Base-by-base conservation (phyloP, 2,797 vertebrate genomes). In the Argyrosomus regius region DNA sequence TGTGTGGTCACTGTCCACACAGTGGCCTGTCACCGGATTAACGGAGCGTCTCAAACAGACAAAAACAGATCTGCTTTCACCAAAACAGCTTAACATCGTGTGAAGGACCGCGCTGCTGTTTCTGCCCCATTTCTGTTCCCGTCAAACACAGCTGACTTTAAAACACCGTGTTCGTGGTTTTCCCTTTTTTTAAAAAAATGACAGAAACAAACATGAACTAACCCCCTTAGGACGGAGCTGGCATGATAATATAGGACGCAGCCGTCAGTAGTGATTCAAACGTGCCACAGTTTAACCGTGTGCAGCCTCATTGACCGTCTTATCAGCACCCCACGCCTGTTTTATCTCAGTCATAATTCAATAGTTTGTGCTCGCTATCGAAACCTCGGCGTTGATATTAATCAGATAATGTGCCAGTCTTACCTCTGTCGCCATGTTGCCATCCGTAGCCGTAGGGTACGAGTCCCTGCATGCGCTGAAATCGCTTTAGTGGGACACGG, bases 401-500 rank as follows among this genome's bases (percentile, higher is more conserved):
- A 53, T 61, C 16, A 56, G 43, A 72, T 17, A 72, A 41, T 6
- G 69, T 54, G 71, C 11, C 28, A 50, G 81, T 66, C 92, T 94
- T 92, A 96, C 96, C 95, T 96, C 96, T 87, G 96, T 96, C 93
- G 95, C 95, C 96, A 96, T 96, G 93, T 95, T 96, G 92, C 94
- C 94, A 95, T 95, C 87, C 92, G 93, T 85, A 89, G 82, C 84
- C 81, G 88, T 68, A 20, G 87, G 87, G 91, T 14, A 88, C 89
- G 85, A 89, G 88, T 89, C 92, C 86, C 93, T 81, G 85, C 85
- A 61, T 70, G 78, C 78, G 84, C 90, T 77, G 67, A 84, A 92
- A 89, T 84, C 83, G 88, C 79, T 93, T 92, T 90, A 92, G 87
- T 87, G 87, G 93, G 90, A 91, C 90, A 85, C 81, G 5, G 46